Base-by-base conservation (phyloP, 2,797 vertebrate species). In the Erethizon dorsatum region DNA sequence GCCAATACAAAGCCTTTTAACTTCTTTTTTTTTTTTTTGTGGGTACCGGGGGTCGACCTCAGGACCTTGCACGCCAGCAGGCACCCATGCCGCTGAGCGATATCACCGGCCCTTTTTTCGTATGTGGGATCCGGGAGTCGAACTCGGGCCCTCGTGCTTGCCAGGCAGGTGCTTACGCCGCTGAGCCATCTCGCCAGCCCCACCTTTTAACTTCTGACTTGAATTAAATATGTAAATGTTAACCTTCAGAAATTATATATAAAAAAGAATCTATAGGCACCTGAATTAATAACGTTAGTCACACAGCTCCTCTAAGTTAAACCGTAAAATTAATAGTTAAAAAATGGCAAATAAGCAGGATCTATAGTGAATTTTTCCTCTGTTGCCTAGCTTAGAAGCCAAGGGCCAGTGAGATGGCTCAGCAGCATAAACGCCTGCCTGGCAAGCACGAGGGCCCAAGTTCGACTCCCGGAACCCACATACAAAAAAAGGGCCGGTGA, bases 171-270 rank as follows among this genome's bases (percentile, higher is more conserved):
- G 37, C 37, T 41, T 41, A 41, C 37, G 37, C 37, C 37, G 37
- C 37, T 41, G 37, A 41, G 37, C 37, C 37, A 41, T 41, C 37
- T 41, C 37, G 37, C 37, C 37, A 41, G 37, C 37, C 37, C 37
- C 37, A 41, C 1, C 54, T 92, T 92, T 91, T 77, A 93, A 80
- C 57, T 93, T 91, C 47, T 56, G 8, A 85, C 59, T 61, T 94
- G 79, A 97, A 91, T 89, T 73, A 87, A 95, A 87, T 67, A 69
- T 56, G 14, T 33, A 37, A 37, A 22, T 89, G 18, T 78, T 96
- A 93, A 61, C 6, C 33, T 90, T 96, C 31, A 91, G 94, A 90
- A 96, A 79, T 61, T 71, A 47, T 50, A 87, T 88, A 91, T 24
- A 9, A 63, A 92, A 94, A 83, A 52, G 37, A 88, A 65, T 57